These are phyloP conservation scores for Telmatherina bonti DNA, from an alignment of 2,797 vertebrate species.

Conservation along the genomic window DNA sequence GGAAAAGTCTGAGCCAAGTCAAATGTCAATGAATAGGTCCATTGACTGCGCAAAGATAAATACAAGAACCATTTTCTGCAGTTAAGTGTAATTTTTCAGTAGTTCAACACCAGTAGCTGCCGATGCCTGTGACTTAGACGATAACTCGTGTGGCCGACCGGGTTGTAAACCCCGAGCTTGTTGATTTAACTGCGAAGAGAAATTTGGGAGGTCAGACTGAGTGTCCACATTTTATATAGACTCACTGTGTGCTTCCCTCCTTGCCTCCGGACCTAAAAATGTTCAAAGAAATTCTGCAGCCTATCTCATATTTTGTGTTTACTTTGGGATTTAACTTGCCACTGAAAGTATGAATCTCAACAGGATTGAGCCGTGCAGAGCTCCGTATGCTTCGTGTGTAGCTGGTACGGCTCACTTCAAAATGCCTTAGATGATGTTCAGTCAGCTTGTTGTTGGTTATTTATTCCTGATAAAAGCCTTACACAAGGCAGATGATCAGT, in stretches of 20 bases:
- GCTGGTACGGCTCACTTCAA: constrained; percentile 24
- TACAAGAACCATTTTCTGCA: constrained; percentile 72
- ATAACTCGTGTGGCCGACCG: constrained; percentile 41
- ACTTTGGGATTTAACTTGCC: constrained; percentile 4
- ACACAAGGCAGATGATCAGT: constrained; percentile 36
- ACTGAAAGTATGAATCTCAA: neutral
- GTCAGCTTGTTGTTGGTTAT: constrained; percentile 46
- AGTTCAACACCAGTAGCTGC: constrained; percentile 54
- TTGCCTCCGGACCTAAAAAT: constrained; percentile 18
- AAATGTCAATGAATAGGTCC: constrained; percentile 74
- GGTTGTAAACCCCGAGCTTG: constrained; percentile 63
- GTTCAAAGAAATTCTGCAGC: constrained; percentile 23
- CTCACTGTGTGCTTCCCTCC: constrained; percentile 44
- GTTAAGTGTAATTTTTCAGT: constrained; percentile 71
- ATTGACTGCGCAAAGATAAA: constrained; percentile 76
- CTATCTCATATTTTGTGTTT: constrained; percentile 23
- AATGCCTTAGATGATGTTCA: constrained; percentile 46
- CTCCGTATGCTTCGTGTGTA: neutral
- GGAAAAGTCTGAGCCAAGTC: constrained; percentile 59
- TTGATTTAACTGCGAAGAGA: constrained; percentile 66
- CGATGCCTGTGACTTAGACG: constrained; percentile 37
- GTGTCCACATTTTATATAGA: constrained; percentile 40
- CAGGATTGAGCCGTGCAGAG: neutral
- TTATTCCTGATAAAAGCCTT: constrained; percentile 66
- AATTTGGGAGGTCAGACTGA: constrained; percentile 53